Conservation (phyloP, 35 echinoderm and acorn worm genomes). For the Apostichopus japonicus region DNA sequence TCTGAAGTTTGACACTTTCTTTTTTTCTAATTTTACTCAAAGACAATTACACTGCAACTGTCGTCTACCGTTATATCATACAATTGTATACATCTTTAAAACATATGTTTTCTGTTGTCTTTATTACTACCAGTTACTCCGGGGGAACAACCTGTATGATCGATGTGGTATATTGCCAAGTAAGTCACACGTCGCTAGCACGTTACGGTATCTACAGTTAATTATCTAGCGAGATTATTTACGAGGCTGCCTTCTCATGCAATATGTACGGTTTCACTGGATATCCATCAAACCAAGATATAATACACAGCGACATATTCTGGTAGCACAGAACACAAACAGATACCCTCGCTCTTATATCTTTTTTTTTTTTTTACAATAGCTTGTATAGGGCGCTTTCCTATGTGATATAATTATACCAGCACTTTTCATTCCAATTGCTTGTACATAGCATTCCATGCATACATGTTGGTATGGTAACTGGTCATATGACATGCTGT, state of each 20-base stretch:
- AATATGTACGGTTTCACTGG: neutral
- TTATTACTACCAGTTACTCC: conserved; percentile 4
- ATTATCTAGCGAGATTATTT: conserved; percentile 29
- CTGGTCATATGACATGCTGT: no score
- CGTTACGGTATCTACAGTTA: conserved; percentile 36
- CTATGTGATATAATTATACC: no score
- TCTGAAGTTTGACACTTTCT: no score
- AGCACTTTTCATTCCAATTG: no score
- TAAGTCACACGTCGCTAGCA: conserved; percentile 18
- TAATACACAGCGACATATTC: neutral
- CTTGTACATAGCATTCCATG: no score
- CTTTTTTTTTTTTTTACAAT: no score
- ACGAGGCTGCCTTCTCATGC: neutral
- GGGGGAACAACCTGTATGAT: conserved; percentile 38
- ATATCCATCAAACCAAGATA: neutral
- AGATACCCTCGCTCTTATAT: neutral
- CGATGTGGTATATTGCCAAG: neutral
- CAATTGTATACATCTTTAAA: conserved; percentile 12
- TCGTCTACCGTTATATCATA: neutral
- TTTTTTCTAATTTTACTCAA: no score
- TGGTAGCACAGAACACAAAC: conserved; percentile 7
- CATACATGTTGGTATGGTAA: no score
- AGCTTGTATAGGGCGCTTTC: no score
- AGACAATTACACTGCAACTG: no score
- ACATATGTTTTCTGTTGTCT: neutral